Evolutionary conservation across 1,140 invertebrate genomes (phyloP), one percentile per base, ranked within the genome.

Genomic region (Branchinecta lynchi): DNA sequence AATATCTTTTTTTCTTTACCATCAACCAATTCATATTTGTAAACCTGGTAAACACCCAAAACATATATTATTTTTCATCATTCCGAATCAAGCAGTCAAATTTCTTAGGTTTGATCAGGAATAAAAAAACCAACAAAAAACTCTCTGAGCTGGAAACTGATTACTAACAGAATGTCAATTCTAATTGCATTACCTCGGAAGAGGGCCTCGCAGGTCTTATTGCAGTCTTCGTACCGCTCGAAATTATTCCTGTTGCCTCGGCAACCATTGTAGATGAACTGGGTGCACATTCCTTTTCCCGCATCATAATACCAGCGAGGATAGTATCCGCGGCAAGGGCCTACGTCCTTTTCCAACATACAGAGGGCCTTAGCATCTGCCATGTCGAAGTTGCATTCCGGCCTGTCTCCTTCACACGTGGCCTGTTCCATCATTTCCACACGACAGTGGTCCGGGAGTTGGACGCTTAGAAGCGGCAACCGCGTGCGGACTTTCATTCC

Each of bases 211-310:
- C 91, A 94, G n/a, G 85, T 84, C 71, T 82, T 82, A 65, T 82
- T 82, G 76, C 92, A 94, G 74, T 93, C 89, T 44, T 86, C 82
- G 51, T 84, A 82, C 3, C 84, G 87, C 68, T 87, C 79, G 80
- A 93, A 95, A 79, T 93, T 93, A 77, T 95, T 95, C 74, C 83
- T 83, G 77, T 90, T 93, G n/a, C 90, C 90, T 60, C 87, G 82
- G 76, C 94, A 96, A 65, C 93, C 93, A 20, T 90, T 88, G 79
- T 93, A 97, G 21, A 80, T 81, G 77, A 97, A 96, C 21, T 86
- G 84, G 32, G 87, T 79, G 77, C 93, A 96, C 77, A 85, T 87
- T 67, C 84, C 79, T 74, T 86, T 85, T 32, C 80, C 78, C 0
- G 82, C 75, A 77, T 92, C 86, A 79, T 89, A 96, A 68, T 88